phyloP scores from a whole-genome alignment of 1,140 invertebrate species.

The Tetramorium parvispinum region DNA sequence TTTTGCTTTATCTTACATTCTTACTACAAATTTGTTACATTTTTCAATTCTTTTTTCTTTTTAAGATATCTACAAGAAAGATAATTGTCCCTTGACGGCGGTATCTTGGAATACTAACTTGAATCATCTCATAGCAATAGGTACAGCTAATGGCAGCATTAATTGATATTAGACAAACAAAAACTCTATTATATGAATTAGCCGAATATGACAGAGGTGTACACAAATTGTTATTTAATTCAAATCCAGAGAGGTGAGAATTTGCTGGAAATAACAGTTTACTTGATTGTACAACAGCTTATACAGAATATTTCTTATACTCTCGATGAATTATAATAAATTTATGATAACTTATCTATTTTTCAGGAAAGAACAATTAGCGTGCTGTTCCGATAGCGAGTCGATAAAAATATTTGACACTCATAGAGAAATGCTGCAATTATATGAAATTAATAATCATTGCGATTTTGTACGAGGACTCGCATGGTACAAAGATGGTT shows the following conservation, averaged over 20 bases:
- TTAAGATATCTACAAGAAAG: slow-evolving; percentile 76
- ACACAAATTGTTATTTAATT: slow-evolving; percentile 79
- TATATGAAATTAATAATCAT: slow-evolving; percentile 77
- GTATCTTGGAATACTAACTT: slow-evolving; percentile 76
- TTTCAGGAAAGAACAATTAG: slow-evolving; percentile 76
- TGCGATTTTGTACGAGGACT: slow-evolving; percentile 81
- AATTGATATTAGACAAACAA: slow-evolving; percentile 78
- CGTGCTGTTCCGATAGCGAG: slow-evolving; percentile 79
- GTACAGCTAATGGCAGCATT: slow-evolving; percentile 78
- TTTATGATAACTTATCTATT: slow-evolving; percentile 17
- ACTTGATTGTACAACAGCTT: slow-evolving; percentile 13
- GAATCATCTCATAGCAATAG: slow-evolving; percentile 78
- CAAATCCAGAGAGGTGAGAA: slow-evolving; percentile 77
- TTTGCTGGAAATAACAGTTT: slow-evolving; percentile 18
- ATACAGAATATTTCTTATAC: background rate
- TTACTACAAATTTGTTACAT: background rate
- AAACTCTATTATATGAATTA: slow-evolving; percentile 59
- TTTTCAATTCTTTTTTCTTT: slow-evolving; percentile 42
- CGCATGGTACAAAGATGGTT: slow-evolving; percentile 79
- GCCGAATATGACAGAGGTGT: slow-evolving; percentile 71
- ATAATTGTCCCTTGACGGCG: slow-evolving; percentile 71
- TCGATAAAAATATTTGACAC: slow-evolving; percentile 78
- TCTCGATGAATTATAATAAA: background rate
- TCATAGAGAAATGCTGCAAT: slow-evolving; percentile 58
- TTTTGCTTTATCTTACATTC: background rate